A percentile compares a stretch with the other conserved stretches of the same genome.
Evolutionary conservation across 1,140 invertebrate species (phyloP).

Genomic region (Saccostrea echinata): DNA sequence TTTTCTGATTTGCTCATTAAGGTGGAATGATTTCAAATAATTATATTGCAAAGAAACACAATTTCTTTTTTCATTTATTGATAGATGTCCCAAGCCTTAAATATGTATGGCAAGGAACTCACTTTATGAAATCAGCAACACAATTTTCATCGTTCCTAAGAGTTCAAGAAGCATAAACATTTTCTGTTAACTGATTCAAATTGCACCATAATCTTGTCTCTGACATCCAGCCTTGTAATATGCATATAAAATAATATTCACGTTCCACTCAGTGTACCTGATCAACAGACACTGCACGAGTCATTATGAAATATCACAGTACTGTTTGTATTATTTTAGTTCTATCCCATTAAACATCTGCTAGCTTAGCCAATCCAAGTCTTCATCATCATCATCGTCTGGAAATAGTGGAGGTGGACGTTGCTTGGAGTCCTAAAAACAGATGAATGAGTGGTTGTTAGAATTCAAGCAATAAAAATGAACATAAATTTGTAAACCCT

Average conservation of each 20-base stretch:
- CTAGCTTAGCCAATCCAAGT: constrained; percentile 76
- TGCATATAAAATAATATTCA: neutral
- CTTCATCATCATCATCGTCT: constrained; percentile 77
- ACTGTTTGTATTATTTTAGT: neutral
- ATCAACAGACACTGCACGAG: neutral
- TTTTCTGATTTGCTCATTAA: too few relatives aligned
- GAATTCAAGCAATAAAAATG: too few relatives aligned
- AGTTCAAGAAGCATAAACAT: neutral
- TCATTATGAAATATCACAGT: constrained; percentile 14
- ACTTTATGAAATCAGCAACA: neutral
- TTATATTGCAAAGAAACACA: too few relatives aligned
- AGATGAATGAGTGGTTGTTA: neutral
- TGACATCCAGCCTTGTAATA: neutral
- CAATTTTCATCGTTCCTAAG: neutral
- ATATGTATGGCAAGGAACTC: too few relatives aligned
- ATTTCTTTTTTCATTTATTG: too few relatives aligned
- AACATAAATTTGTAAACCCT: too few relatives aligned
- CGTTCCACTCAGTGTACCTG: neutral
- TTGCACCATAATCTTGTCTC: neutral
- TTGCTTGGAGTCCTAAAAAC: constrained; percentile 70
- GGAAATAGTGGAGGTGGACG: constrained; percentile 75
- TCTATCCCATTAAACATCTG: neutral
- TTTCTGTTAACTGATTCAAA: neutral
- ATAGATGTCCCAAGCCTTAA: too few relatives aligned
- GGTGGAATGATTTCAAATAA: too few relatives aligned